A percentile compares a stretch with the other conserved stretches of the same genome.
Evolutionary conservation across 2,888 invertebrate species (phyloP).

Genomic region (Margaritifera margaritifera): DNA sequence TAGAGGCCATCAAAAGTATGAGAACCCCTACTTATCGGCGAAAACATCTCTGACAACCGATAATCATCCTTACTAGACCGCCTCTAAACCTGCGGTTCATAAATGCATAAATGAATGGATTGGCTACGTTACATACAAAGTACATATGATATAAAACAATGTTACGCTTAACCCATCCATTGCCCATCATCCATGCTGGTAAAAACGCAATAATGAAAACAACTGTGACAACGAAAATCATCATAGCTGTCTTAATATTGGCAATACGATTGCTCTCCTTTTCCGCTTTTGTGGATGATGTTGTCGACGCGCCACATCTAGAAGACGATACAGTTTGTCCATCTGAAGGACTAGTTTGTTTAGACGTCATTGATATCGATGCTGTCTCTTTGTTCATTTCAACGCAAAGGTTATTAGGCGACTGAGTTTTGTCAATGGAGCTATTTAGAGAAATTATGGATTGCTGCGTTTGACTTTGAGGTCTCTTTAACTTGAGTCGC

Average conservation of each 20-base stretch:
- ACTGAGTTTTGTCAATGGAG: neutral
- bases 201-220: conserved; percentile 69
- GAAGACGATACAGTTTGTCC: no score
- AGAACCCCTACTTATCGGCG: no score
- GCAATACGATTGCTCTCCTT: conserved; percentile 45
- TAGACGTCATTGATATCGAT: no score
- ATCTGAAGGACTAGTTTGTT: no score
- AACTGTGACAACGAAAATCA: conserved; percentile 70
- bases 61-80: conserved; percentile 47
- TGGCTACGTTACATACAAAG: conserved; percentile 69
- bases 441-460: conserved; percentile 22
- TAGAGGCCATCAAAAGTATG: no score
- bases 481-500: conserved; percentile 22
- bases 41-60: conserved; percentile 14
- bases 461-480: conserved; percentile 31
- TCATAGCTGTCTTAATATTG: conserved; percentile 70
- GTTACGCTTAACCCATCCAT: conserved; percentile 46
- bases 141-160: conserved; percentile 68
- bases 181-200: conserved; percentile 67
- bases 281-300: conserved; percentile 16
- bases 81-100: conserved; percentile 70
- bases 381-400: no score
- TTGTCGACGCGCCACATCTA: no score
- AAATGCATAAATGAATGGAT: conserved; percentile 70
- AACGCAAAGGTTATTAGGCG: no score